Evolutionary conservation across 2,797 vertebrate species (phyloP).

Genomic region (Pseudomugil tenellus): DNA sequence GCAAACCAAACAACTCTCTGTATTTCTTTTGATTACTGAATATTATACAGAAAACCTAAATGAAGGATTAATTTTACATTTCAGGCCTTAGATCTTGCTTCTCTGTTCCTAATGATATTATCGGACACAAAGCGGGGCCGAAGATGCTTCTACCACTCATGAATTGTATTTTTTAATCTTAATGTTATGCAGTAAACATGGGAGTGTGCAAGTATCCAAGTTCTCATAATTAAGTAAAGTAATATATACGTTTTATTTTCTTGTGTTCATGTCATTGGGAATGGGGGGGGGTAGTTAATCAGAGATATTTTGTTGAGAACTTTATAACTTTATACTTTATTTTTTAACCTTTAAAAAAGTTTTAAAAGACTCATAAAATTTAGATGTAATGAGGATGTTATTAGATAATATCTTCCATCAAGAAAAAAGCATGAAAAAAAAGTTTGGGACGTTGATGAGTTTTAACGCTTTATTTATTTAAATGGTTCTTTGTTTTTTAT

Average conservation of each 20-base stretch:
- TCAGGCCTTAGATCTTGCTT: neutral
- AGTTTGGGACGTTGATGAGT: no score
- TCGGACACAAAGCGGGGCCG: neutral
- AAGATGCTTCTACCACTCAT: neutral
- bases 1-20: constrained; percentile 8
- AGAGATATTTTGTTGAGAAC: no score
- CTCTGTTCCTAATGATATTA: constrained; percentile 5
- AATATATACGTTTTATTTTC: neutral
- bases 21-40: neutral
- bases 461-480: no score
- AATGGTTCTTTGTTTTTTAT: no score
- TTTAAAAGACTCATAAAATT: no score
- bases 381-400: no score
- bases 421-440: neutral
- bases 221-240: neutral
- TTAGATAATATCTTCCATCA: no score
- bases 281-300: no score
- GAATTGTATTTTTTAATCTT: neutral
- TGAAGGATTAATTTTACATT: neutral
- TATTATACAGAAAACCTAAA: constrained; percentile 4
- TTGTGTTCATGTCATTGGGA: neutral
- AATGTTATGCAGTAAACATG: neutral
- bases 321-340: no score
- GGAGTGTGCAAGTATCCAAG: neutral
- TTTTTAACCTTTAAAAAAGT: no score